phyloP scores from a whole-genome alignment of 2,113 vertebrate species.

The Syngnathoides biaculeatus region DNA sequence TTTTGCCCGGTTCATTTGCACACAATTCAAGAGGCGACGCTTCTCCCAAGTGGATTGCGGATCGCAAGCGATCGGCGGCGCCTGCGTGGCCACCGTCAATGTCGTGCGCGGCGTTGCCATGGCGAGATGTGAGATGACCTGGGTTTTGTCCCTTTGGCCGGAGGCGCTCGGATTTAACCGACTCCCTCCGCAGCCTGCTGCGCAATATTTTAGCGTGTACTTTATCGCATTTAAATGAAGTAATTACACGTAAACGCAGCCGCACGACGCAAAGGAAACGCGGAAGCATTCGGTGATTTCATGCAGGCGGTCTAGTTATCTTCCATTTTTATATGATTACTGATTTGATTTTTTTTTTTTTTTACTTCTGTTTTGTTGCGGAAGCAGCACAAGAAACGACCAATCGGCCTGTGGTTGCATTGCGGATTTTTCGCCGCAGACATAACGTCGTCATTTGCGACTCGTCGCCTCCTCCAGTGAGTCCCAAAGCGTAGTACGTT shows the following conservation, averaged over 20 bases:
- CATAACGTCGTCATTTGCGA: too few relatives aligned
- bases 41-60: slow-evolving; percentile 14
- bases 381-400: neutral
- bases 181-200: slow-evolving; percentile 4
- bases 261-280: slow-evolving; percentile 15
- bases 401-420: neutral
- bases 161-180: slow-evolving; percentile 29
- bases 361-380: too few relatives aligned
- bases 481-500: too few relatives aligned
- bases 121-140: slow-evolving; percentile 57
- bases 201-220: neutral
- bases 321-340: slow-evolving; percentile 11
- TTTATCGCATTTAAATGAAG: slow-evolving; percentile 36
- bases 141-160: slow-evolving; percentile 46
- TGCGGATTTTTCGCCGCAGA: neutral
- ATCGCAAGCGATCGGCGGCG: slow-evolving; percentile 38
- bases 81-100: slow-evolving; percentile 34
- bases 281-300: neutral
- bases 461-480: too few relatives aligned
- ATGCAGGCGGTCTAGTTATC: slow-evolving; percentile 29
- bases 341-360: too few relatives aligned
- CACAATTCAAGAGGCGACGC: slow-evolving; percentile 1
- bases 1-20: neutral
- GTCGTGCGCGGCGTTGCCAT: slow-evolving; percentile 28
- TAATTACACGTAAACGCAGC: slow-evolving; percentile 50